These are phyloP conservation scores for Pelosia muscerda DNA, from an alignment of 2,888 invertebrate genomes.

Conservation along the genomic window DNA sequence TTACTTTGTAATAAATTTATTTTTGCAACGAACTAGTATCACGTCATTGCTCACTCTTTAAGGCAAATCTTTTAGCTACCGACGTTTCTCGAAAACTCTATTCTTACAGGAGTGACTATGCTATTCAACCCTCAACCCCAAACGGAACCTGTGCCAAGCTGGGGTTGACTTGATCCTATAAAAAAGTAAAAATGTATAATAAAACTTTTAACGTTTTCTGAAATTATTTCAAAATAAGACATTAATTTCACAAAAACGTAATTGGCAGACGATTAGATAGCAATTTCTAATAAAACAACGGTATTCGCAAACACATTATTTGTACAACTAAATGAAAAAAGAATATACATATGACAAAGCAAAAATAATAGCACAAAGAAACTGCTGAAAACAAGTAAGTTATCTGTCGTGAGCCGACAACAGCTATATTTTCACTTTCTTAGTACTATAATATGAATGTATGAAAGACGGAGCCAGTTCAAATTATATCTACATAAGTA, in stretches of 20 bases:
- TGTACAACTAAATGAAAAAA: slow-evolving; percentile 3
- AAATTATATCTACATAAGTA: neutral
- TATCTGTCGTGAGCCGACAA: neutral
- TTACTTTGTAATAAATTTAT: too few relatives aligned
- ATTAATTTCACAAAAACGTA: neutral
- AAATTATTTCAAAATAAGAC: neutral
- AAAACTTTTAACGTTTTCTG: neutral
- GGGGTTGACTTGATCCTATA: neutral
- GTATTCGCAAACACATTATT: neutral
- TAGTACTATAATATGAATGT: neutral
- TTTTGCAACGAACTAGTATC: too few relatives aligned
- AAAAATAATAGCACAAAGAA: neutral
- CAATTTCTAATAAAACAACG: neutral
- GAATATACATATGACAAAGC: neutral
- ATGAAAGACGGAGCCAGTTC: neutral
- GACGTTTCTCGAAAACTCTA: too few relatives aligned
- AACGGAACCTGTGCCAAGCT: too few relatives aligned
- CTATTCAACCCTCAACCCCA: too few relatives aligned
- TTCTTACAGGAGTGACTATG: too few relatives aligned
- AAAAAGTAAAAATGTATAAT: neutral
- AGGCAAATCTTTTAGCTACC: too few relatives aligned
- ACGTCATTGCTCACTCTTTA: too few relatives aligned
- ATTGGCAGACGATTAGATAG: neutral
- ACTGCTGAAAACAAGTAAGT: neutral
- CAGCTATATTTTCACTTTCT: slow-evolving; percentile 4